Conservation (phyloP, 2,113 vertebrate species). For the Formicarius rufipectus region DNA sequence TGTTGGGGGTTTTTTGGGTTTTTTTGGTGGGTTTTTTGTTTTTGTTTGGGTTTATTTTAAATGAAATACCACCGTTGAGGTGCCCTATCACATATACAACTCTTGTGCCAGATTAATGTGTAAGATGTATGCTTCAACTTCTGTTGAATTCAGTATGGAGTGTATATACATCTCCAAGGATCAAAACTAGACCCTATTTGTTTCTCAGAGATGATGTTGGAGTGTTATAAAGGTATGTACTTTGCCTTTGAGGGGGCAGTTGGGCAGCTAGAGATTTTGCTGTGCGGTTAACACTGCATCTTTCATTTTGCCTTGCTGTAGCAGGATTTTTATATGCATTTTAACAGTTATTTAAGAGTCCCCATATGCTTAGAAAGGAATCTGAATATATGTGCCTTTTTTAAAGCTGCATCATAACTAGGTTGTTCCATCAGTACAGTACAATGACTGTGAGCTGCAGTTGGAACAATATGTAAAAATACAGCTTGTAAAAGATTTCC, state of each 20-base stretch:
- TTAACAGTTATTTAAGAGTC: slow-evolving; percentile 84
- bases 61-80: background rate
- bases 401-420: slow-evolving; percentile 61
- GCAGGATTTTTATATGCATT: slow-evolving; percentile 74
- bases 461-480: slow-evolving; percentile 89
- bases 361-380: slow-evolving; percentile 75
- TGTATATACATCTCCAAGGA: background rate
- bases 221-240: slow-evolving; percentile 4
- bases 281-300: slow-evolving; percentile 54
- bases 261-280: slow-evolving; percentile 53
- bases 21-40: background rate
- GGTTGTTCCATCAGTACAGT: slow-evolving; percentile 80
- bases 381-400: slow-evolving; percentile 80
- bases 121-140: background rate
- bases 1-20: background rate
- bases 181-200: background rate
- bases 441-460: slow-evolving; percentile 78
- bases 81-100: background rate
- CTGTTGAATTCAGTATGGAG: background rate
- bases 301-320: slow-evolving; percentile 55
- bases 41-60: background rate
- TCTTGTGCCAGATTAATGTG: background rate
- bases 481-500: slow-evolving; percentile 86
- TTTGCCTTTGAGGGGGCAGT: slow-evolving; percentile 35
- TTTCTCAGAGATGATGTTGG: background rate